A percentile compares a stretch with the other conserved stretches of the same genome.
Evolutionary conservation across 2,888 invertebrate species (phyloP).

Genomic region (Asteroscopus sphinx): DNA sequence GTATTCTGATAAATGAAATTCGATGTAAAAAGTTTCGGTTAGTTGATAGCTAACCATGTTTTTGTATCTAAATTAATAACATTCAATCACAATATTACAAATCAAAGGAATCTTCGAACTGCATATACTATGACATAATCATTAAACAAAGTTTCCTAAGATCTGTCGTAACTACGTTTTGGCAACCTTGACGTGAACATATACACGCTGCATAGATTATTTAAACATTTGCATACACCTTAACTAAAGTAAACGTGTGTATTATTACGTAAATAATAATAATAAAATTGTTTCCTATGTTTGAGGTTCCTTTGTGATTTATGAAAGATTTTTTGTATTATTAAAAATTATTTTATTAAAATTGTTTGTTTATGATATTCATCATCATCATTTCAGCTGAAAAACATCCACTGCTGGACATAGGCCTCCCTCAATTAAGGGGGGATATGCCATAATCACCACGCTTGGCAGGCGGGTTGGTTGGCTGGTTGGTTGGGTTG

Average conservation of each 20-base stretch:
- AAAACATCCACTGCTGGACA: too few relatives aligned
- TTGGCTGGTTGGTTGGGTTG: too few relatives aligned
- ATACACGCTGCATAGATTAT: conserved; percentile 40
- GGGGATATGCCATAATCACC: too few relatives aligned
- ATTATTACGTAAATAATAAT: conserved; percentile 21
- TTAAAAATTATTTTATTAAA: background rate
- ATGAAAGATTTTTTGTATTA: background rate
- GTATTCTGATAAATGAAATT: too few relatives aligned
- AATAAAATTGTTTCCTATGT: conserved; percentile 34
- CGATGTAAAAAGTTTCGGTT: too few relatives aligned
- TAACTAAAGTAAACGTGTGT: conserved; percentile 27
- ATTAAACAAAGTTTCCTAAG: conserved; percentile 25
- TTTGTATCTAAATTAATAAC: background rate
- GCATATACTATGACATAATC: conserved; percentile 70
- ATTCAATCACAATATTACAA: conserved; percentile 23
- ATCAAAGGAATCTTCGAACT: conserved; percentile 18
- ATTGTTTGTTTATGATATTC: conserved; percentile 1
- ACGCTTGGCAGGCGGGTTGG: too few relatives aligned
- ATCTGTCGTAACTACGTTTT: conserved; percentile 47
- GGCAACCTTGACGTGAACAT: conserved; percentile 50
- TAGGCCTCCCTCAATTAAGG: too few relatives aligned
- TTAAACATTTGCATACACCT: conserved; percentile 48
- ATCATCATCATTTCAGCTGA: too few relatives aligned
- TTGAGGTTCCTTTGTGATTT: conserved; percentile 16
- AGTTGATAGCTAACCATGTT: background rate